phyloP scores from a whole-genome alignment of 2,888 invertebrate genomes.

The Sisyra terminalis region DNA sequence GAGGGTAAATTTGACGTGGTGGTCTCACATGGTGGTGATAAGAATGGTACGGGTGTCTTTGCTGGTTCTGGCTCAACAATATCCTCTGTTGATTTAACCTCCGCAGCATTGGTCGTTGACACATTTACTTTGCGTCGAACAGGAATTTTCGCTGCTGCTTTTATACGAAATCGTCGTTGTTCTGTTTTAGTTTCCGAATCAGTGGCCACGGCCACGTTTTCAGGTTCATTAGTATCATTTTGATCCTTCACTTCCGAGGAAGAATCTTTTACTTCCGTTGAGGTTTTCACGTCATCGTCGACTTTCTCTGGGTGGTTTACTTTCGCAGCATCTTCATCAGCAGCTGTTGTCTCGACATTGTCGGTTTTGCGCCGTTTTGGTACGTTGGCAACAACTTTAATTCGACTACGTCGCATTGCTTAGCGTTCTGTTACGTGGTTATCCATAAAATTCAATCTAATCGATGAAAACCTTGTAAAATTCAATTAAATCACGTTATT shows the following conservation, averaged over 20 bases:
- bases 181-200: background rate
- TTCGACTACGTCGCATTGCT: conserved; percentile 46
- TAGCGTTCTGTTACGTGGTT: too few species aligned
- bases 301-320: background rate
- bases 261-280: background rate
- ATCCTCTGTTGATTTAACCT: background rate
- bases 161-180: background rate
- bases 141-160: conserved; percentile 1
- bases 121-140: background rate
- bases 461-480: too few species aligned
- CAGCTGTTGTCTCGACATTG: background rate
- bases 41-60: background rate
- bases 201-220: conserved; percentile 10
- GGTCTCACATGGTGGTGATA: background rate
- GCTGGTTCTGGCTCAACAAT: background rate
- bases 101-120: too few species aligned
- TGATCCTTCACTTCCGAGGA: background rate
- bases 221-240: conserved; percentile 22
- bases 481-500: too few species aligned
- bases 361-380: conserved; percentile 33
- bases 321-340: background rate
- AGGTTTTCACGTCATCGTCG: background rate
- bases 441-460: too few species aligned
- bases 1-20: background rate
- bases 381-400: conserved; percentile 55